Evolutionary conservation across 2,888 invertebrate genomes (phyloP), one percentile per base, ranked within the genome.

Genomic region (Drosophila peninsularis): DNA sequence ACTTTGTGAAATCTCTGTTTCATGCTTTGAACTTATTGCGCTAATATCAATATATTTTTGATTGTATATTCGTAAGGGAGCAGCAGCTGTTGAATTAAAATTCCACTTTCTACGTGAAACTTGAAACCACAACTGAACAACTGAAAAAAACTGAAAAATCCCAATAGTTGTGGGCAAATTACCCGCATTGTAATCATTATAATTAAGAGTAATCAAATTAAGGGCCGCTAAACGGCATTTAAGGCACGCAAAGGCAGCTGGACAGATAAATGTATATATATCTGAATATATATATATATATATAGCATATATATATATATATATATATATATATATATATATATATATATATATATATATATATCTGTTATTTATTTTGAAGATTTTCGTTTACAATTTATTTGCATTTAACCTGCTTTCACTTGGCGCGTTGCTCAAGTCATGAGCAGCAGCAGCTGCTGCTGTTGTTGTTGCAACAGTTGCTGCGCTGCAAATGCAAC

Each of bases 391-490:
- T 52, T 62, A 85, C 71, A 78, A 86, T 83, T 88, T 88, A 90
- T 90, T 90, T 89, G 87, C 90, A 90, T 90, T 90, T 90, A 90
- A 90, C 90, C 90, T 90, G 90, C 90, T 90, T 90, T 90, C 90
- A 90, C 90, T 82, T 83, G 87, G 66, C 63, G 67, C 65, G 79
- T 75, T 65, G 66, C 39, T 79, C 80, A 62, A 69, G 71, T 81
- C 85, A 78, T 78, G 88, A 81, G 70, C 75, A 47, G 6, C 45
- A 45, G n/a, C 44, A 37, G 73, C 74, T 71, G 71, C 82, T 62
- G 78, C 71, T 67, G 78, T 72, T 66, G 69, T 13, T 21, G 19
- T 13, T 13, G 65, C 70, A 60, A 58, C 53, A 45, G 73, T 78
- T 78, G 72, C 78, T 66, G 82, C 64, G 82, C 69, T 75, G 79